These are phyloP conservation scores for Ammospiza nelsoni DNA, from an alignment of 2,113 vertebrate genomes.

Conservation along the genomic window DNA sequence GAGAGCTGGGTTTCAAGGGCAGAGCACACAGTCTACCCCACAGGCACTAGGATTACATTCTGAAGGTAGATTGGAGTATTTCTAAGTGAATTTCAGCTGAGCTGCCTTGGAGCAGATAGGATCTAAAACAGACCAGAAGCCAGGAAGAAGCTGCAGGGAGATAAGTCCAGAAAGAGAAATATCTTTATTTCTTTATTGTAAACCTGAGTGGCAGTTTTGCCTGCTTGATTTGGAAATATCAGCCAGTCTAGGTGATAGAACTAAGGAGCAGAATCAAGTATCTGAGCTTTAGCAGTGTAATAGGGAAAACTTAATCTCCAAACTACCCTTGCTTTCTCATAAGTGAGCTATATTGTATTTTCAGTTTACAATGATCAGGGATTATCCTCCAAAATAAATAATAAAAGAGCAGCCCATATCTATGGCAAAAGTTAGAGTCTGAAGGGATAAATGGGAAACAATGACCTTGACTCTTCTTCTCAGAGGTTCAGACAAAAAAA, in stretches of 20 bases:
- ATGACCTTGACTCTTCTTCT: conserved; percentile 16
- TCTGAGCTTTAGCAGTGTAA: not conserved
- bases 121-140: not conserved
- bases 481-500: not conserved
- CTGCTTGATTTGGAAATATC: not conserved
- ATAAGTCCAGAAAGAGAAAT: conserved; percentile 16
- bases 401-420: not conserved
- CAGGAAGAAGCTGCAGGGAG: not conserved
- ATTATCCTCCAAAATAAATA: conserved; percentile 45
- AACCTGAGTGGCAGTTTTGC: conserved; percentile 7
- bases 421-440: not conserved
- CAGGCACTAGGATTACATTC: not conserved
- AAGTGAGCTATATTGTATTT: not conserved
- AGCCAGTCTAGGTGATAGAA: not conserved
- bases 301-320: conserved; percentile 21
- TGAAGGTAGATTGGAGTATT: not conserved
- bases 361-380: not conserved
- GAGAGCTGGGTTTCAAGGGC: not conserved
- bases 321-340: not conserved
- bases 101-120: not conserved
- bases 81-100: conserved; percentile 5
- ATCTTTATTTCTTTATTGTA: conserved; percentile 39
- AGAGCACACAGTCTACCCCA: not conserved
- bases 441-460: not conserved
- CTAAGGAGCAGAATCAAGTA: not conserved